A percentile compares a stretch with the other conserved stretches of the same genome.
Conservation (phyloP, 2,888 invertebrate species). For the Endomychus coccineus region DNA sequence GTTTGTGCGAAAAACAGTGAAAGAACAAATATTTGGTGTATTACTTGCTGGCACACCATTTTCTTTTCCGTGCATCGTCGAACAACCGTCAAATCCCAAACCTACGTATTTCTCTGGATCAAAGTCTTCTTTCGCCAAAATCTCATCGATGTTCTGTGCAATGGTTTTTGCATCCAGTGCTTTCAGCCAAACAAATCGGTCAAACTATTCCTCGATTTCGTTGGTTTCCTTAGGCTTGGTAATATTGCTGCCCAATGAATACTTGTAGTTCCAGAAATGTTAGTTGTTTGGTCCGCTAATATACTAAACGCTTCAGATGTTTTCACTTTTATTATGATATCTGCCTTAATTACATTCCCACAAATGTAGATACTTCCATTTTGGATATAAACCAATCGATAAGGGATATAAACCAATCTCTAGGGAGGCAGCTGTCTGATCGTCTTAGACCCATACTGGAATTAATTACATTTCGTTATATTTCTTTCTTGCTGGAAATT, state of each 20-base stretch:
- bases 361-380: slow-evolving; percentile 31
- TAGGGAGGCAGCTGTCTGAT: too few species aligned
- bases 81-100: slow-evolving; percentile 29
- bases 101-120: slow-evolving; percentile 24
- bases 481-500: too few species aligned
- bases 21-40: slow-evolving; percentile 26
- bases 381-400: slow-evolving; percentile 30
- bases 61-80: slow-evolving; percentile 28
- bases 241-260: slow-evolving; percentile 26
- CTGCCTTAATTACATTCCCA: slow-evolving; percentile 24
- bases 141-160: slow-evolving; percentile 24
- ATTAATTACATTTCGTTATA: too few species aligned
- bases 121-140: slow-evolving; percentile 19
- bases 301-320: slow-evolving; percentile 22
- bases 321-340: slow-evolving; percentile 27
- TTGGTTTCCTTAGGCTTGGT: slow-evolving; percentile 22
- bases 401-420: too few species aligned
- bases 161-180: slow-evolving; percentile 24
- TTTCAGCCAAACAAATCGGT: slow-evolving; percentile 26
- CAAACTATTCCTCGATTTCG: slow-evolving; percentile 26
- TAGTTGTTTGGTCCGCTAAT: slow-evolving; percentile 27
- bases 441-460: too few species aligned
- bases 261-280: slow-evolving; percentile 26
- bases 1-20: slow-evolving; percentile 28
- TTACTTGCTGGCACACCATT: slow-evolving; percentile 28